Conservation (phyloP, 2,888 invertebrate genomes). For the Podotricha telesiphe region DNA sequence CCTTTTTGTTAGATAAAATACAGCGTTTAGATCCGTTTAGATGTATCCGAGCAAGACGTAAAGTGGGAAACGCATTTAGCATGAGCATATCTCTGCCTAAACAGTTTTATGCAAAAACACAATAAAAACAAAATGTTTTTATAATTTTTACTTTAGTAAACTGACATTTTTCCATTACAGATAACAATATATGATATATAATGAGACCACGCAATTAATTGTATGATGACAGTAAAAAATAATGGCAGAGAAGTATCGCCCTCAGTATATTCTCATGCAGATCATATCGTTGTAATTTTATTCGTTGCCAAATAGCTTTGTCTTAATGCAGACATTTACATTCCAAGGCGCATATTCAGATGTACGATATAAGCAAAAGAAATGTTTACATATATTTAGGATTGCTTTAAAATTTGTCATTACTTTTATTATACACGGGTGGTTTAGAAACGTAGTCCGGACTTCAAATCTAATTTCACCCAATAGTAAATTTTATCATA, state of each 20-base stretch:
- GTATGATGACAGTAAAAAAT: conserved; percentile 15
- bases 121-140: too few species aligned
- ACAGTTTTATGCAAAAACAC: too few species aligned
- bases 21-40: too few species aligned
- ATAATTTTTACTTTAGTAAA: too few species aligned
- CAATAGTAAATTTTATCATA: too few species aligned
- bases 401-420: not conserved
- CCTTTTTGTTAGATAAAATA: too few species aligned
- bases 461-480: too few species aligned
- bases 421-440: too few species aligned
- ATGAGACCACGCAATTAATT: conserved; percentile 12
- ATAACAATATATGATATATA: not conserved
- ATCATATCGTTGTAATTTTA: conserved; percentile 17
- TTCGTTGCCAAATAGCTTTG: conserved; percentile 24
- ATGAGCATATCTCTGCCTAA: too few species aligned
- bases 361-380: conserved; percentile 2
- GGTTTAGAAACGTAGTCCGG: too few species aligned
- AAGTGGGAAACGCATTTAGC: too few species aligned
- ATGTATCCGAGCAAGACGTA: too few species aligned
- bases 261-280: conserved; percentile 13
- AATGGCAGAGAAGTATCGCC: not conserved
- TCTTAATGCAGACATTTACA: conserved; percentile 18
- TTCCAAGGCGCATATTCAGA: conserved; percentile 8
- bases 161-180: not conserved
- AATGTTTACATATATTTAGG: not conserved